A percentile compares a stretch with the other conserved stretches of the same genome.
Evolutionary conservation across 2,888 invertebrate species (phyloP).

Genomic region (Melanchra persicariae): DNA sequence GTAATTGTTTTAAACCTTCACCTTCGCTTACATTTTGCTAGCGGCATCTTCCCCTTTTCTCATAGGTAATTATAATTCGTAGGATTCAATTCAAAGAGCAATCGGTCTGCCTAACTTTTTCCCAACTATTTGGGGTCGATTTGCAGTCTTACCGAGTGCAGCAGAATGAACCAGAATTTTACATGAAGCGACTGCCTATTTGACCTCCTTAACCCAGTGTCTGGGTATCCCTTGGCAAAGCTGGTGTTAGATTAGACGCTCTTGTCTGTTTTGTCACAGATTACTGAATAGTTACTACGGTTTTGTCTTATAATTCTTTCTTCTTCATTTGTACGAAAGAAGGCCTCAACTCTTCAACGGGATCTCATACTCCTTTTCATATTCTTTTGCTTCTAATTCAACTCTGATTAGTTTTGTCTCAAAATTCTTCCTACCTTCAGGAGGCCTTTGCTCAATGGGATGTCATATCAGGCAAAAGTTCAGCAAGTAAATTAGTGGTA

Average conservation of each 20-base stretch:
- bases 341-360: neutral
- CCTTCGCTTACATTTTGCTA: neutral
- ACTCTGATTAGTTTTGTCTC: too few species aligned
- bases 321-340: neutral
- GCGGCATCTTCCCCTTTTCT: neutral
- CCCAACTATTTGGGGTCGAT: neutral
- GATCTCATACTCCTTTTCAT: neutral
- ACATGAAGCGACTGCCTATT: neutral
- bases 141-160: neutral
- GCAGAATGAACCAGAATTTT: neutral
- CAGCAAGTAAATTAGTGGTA: neutral
- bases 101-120: neutral
- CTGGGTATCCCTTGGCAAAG: neutral
- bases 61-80: too few species aligned
- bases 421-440: too few species aligned
- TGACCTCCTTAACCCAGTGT: neutral
- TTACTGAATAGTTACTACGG: too few species aligned
- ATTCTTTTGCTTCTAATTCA: neutral
- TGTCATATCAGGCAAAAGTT: too few species aligned
- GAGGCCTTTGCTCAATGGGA: too few species aligned
- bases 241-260: neutral
- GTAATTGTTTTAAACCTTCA: slow-evolving; percentile 50
- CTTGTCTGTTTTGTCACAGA: neutral
- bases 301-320: neutral
- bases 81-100: too few species aligned